phyloP scores from a whole-genome alignment of 1,140 invertebrate genomes.

The Dendrolimus kikuchii region DNA sequence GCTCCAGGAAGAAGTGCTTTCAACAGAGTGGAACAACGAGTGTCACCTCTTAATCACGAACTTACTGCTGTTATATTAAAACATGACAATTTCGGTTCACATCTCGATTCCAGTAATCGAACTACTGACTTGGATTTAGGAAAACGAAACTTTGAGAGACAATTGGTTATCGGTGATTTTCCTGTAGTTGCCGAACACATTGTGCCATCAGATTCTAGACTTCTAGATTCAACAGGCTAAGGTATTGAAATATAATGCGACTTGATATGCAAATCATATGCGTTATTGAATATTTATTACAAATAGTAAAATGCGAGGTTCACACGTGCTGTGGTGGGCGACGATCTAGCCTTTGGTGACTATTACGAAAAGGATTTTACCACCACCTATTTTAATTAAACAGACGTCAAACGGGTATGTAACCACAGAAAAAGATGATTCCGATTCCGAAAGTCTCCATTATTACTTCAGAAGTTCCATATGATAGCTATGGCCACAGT shows the following conservation, averaged over 20 bases:
- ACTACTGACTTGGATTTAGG: constrained; percentile 12
- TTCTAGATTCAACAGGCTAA: constrained; percentile 16
- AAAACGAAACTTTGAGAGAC: constrained; percentile 15
- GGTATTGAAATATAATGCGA: constrained; percentile 14
- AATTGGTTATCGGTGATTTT: constrained; percentile 17
- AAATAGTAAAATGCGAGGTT: constrained; percentile 19
- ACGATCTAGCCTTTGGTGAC: constrained; percentile 8
- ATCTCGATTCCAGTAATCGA: constrained; percentile 11
- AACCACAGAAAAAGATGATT: constrained; percentile 18
- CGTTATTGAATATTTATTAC: constrained; percentile 17
- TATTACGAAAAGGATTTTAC: constrained; percentile 20
- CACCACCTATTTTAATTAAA: constrained; percentile 25
- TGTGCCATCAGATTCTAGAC: constrained; percentile 17
- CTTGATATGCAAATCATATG: constrained; percentile 22
- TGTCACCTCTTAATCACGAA: constrained; percentile 13
- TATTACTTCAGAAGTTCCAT: constrained; percentile 21
- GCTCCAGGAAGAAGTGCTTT: constrained; percentile 12
- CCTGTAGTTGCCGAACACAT: constrained; percentile 23
- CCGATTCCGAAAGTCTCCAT: constrained; percentile 12
- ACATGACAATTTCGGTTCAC: constrained; percentile 4
- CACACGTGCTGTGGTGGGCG: constrained; percentile 14
- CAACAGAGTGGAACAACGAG: constrained; percentile 13
- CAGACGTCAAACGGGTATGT: constrained; percentile 20
- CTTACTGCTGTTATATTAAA: constrained; percentile 14
- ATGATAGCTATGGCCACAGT: constrained; percentile 24